Evolutionary conservation across 2,888 invertebrate species (phyloP), one percentile per base, ranked within the genome.

Genomic region (Alcis repandata): DNA sequence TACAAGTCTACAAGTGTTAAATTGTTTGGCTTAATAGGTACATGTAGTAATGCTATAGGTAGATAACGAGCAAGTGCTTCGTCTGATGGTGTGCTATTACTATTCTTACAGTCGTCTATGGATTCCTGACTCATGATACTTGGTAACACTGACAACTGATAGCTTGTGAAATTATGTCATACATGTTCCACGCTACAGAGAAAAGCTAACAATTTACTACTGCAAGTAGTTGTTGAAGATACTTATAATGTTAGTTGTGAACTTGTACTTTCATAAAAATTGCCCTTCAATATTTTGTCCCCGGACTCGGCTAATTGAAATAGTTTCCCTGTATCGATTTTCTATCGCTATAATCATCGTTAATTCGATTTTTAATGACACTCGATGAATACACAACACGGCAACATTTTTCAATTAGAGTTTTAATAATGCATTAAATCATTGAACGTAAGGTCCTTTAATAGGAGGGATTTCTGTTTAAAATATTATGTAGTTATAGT

Each of bases 241-340:
- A 41, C 10, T 43, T 43, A 1, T 43, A 19, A 11, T 3, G 1
- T 9, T 11, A 19, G n/a, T 63, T 59, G 43, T 64, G 41, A 11
- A 54, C 80, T 79, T 64, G 59, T 64, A 49, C 3, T 17, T 41
- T 43, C 2, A 11, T 0, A 0, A 46, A 8, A 36, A 40, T n/a
- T 8, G 46, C 32, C 20, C 20, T 40, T 46, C 2, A 49, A 49
- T 52, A 48, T 40, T 52, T 61, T 57, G 65, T 66, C 57, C 81
- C 67, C 74, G 64, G 76, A 76, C 82, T 78, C 74, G 75, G 49
- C 57, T 90, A 89, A 91, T 90, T 90, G 89, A 89, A 88, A 90
- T 88, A 86, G 84, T 87, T 86, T 69, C 79, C 80, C 79, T 79
- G 77, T 80, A 80, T 82, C 77, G 75, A 82, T 53, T 56, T 52